These are phyloP conservation scores for Epizoanthus stellaris DNA, from an alignment of 92 coral and sea anemone genomes.

Conservation along the genomic window DNA sequence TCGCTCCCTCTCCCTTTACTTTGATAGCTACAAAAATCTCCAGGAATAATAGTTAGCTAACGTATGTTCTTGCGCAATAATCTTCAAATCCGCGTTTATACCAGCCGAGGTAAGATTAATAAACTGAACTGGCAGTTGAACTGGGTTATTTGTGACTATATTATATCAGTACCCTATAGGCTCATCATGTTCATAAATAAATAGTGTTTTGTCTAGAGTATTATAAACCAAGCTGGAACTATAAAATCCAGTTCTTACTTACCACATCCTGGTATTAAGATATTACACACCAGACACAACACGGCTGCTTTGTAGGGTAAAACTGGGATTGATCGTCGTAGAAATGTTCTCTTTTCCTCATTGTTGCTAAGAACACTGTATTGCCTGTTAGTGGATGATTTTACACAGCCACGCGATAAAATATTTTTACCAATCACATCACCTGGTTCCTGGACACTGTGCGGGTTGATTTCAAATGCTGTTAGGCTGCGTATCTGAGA, in stretches of 20 bases:
- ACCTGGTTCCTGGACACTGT: background rate
- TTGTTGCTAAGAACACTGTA: constrained; percentile 40
- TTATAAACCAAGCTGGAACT: too few species aligned
- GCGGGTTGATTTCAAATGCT: background rate
- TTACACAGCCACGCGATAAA: background rate
- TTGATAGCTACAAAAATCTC: too few species aligned
- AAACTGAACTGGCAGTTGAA: too few species aligned
- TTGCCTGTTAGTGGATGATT: background rate
- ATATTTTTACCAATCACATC: background rate
- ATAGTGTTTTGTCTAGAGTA: too few species aligned
- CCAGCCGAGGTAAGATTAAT: too few species aligned
- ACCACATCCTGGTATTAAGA: constrained; percentile 71
- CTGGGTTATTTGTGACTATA: too few species aligned
- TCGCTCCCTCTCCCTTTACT: too few species aligned
- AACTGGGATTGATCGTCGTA: constrained; percentile 59
- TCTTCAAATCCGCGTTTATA: too few species aligned
- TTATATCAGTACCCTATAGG: too few species aligned
- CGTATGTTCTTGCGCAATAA: too few species aligned
- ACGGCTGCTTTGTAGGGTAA: constrained; percentile 66
- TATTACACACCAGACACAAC: constrained; percentile 64
- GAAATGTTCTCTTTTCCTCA: constrained; percentile 40
- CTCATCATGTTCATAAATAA: too few species aligned
- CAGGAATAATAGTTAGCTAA: too few species aligned
- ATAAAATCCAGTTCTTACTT: constrained; percentile 9
- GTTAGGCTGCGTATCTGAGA: constrained; percentile 39